These are phyloP conservation scores for Lissonota sp. DNA, from an alignment of 2,888 invertebrate genomes.

Conservation along the genomic window DNA sequence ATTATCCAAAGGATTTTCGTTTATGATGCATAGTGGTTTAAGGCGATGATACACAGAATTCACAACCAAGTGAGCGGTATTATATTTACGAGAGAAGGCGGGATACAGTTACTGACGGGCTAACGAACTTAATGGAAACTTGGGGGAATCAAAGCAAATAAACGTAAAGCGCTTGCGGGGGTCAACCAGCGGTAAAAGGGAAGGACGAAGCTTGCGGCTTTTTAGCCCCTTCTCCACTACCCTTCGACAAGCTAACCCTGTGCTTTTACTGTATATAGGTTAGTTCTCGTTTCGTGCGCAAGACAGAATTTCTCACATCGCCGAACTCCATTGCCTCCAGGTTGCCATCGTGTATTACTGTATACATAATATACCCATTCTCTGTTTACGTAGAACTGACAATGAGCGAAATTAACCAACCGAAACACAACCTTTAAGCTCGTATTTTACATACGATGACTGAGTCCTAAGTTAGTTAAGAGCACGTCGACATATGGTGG, in stretches of 20 bases:
- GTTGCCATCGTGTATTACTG: constrained; percentile 1
- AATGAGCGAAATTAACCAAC: constrained; percentile 55
- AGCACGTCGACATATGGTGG: background rate
- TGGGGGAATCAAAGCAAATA: constrained; percentile 83
- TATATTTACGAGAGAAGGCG: constrained; percentile 8
- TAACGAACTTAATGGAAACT: constrained; percentile 83
- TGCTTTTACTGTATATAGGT: background rate
- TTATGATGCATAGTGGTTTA: constrained; percentile 37
- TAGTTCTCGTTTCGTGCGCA: constrained; percentile 43
- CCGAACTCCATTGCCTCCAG: constrained; percentile 59
- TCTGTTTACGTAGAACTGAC: constrained; percentile 60
- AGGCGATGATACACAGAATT: constrained; percentile 25
- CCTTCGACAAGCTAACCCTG: constrained; percentile 22
- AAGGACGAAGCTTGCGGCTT: constrained; percentile 37
- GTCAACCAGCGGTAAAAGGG: constrained; percentile 69
- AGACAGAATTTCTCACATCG: constrained; percentile 51
- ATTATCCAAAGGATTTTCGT: constrained; percentile 27
- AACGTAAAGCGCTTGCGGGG: constrained; percentile 80
- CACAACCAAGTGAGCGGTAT: background rate
- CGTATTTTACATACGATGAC: constrained; percentile 60
- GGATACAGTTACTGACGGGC: constrained; percentile 63
- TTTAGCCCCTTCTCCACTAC: constrained; percentile 25
- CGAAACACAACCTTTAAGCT: constrained; percentile 45
- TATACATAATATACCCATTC: constrained; percentile 14
- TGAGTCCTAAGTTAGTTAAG: constrained; percentile 38